Evolutionary conservation across 2,888 invertebrate species (phyloP), one percentile per base, ranked within the genome.

Genomic region (Bugula neritina): DNA sequence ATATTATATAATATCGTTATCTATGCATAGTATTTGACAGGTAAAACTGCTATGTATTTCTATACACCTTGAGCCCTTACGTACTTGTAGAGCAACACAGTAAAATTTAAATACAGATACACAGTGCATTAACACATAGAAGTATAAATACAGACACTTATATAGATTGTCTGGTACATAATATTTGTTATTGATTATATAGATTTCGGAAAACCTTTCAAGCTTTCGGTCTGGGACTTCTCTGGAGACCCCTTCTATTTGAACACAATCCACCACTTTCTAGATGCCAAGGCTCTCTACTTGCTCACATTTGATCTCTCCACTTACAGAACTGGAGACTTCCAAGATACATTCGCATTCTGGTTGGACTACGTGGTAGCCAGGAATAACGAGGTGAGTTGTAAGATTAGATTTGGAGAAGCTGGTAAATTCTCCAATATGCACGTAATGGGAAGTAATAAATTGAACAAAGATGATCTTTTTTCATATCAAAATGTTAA

Each of bases 311-410:
- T 83, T 75, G 79, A 81, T 75, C 77, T 82, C 78, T 73, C 78
- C n/a, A 76, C 77, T 1, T 82, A 82, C 75, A 75, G 72, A 1
- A 72, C 76, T 1, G 77, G 77, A 21, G 69, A 73, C 13, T 83
- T 83, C 73, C 73, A 79, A 2, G 76, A 79, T 25, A 73, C 77
- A 74, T 77, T 83, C 23, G 81, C 81, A 2, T 76, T 76, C 0
- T 83, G 83, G 83, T 76, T 83, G 58, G 81, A 83, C 73, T 81
- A 80, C 79, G 78, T 83, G 77, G 78, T 83, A 17, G 78, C 80
- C 3, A 79, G 79, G 71, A 79, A 78, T 31, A 82, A 83, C 73
- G 79, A 80, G 69, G 73, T 82, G 1, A 55, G 55, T 52, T 17
- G 52, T 52, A 10, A 52, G 10, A 52, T 52, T 21, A 21, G 52